These are phyloP conservation scores for Malurus leucopterus DNA, from an alignment of 2,797 vertebrate species.

Conservation along the genomic window DNA sequence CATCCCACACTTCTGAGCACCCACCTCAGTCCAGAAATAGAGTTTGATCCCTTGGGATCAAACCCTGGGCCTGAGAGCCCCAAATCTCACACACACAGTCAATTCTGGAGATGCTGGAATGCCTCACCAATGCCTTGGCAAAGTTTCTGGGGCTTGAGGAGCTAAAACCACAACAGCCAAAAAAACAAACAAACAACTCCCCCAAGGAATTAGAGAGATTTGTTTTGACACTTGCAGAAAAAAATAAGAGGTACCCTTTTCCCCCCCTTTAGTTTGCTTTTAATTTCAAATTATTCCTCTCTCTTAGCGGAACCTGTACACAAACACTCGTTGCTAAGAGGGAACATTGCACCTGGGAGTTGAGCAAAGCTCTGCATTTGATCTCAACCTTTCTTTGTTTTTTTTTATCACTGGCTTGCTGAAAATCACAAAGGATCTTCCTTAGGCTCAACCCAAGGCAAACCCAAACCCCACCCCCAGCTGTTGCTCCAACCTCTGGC, in stretches of 20 bases:
- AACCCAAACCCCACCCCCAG: not conserved
- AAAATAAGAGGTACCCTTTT: not conserved
- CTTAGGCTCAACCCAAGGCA: not conserved
- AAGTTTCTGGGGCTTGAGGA: not conserved
- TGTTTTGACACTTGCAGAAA: constrained; percentile 1
- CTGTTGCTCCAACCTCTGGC: not conserved
- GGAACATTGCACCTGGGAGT: constrained; percentile 1
- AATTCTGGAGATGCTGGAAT: not conserved
- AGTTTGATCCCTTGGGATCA: not conserved
- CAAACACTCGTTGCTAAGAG: constrained; percentile 22
- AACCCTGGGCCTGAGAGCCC: not conserved
- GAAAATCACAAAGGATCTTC: constrained; percentile 7
- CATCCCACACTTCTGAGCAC: not conserved
- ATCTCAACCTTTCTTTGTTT: not conserved
- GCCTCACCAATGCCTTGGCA: not conserved
- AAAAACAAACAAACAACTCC: not conserved
- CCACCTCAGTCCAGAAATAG: fast-evolving
- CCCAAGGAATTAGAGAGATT: not conserved
- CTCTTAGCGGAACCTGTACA: not conserved
- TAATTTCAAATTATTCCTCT: constrained; percentile 33
- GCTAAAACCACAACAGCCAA: not conserved
- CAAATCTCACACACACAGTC: not conserved
- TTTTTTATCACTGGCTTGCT: not conserved
- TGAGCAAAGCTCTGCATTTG: constrained; percentile 1
- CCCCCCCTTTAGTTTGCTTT: constrained; percentile 10